A percentile compares a stretch with the other conserved stretches of the same genome.
These are phyloP conservation scores for Perdita meconis DNA, from an alignment of 2,888 invertebrate genomes.

Conservation along the genomic window DNA sequence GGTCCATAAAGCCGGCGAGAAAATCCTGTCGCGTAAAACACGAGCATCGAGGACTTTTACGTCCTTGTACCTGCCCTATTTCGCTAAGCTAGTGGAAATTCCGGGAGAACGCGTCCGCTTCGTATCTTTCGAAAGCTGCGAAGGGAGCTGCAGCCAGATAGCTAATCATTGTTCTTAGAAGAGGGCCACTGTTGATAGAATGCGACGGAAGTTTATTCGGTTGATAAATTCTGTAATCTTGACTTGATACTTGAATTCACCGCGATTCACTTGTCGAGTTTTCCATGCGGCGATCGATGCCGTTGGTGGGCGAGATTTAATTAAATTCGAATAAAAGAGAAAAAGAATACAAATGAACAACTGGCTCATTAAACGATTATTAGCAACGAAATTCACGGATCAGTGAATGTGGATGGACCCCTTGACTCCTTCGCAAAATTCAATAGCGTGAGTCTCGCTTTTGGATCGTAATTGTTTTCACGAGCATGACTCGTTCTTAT, in stretches of 20 bases:
- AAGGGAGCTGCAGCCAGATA: constrained; percentile 53
- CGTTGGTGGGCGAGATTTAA: too few species aligned
- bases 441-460: too few species aligned
- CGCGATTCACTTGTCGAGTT: neutral
- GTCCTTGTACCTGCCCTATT: constrained; percentile 12
- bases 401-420: too few species aligned
- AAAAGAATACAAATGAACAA: too few species aligned
- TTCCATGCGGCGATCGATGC: too few species aligned
- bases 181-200: neutral
- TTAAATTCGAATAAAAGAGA: too few species aligned
- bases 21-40: constrained; percentile 38
- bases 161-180: constrained; percentile 39
- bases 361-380: too few species aligned
- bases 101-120: constrained; percentile 24
- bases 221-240: neutral
- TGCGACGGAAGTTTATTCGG: neutral
- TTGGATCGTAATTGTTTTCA: too few species aligned
- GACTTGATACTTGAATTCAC: neutral
- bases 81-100: constrained; percentile 34
- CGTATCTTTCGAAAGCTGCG: constrained; percentile 2
- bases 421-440: too few species aligned
- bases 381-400: too few species aligned
- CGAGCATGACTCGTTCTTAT: too few species aligned
- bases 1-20: neutral
- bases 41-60: constrained; percentile 24